Evolutionary conservation across 2,113 vertebrate genomes (phyloP).

Genomic region (Castor canadensis): DNA sequence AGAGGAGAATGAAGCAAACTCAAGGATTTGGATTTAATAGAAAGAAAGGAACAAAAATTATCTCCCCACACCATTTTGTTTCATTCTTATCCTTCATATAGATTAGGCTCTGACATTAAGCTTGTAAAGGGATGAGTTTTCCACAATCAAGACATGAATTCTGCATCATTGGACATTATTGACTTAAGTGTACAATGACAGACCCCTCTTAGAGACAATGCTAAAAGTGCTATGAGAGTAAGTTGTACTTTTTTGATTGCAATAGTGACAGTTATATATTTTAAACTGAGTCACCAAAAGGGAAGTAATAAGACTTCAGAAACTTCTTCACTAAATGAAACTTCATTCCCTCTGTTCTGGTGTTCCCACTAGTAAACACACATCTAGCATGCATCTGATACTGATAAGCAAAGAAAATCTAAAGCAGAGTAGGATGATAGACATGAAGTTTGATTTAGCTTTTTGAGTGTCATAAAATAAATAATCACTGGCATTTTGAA

Average conservation of each 20-base stretch:
- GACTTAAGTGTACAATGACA: background rate
- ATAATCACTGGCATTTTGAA: slow-evolving; percentile 3
- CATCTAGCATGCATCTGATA: background rate
- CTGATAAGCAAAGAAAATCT: slow-evolving; percentile 8
- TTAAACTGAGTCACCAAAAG: slow-evolving; percentile 17
- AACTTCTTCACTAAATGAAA: background rate
- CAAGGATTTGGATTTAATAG: background rate
- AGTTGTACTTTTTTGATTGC: background rate
- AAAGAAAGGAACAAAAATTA: background rate
- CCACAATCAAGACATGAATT: slow-evolving; percentile 52
- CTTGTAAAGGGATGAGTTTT: slow-evolving; percentile 20
- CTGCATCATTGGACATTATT: slow-evolving; percentile 49
- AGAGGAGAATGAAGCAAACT: background rate
- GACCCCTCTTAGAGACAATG: slow-evolving; percentile 15
- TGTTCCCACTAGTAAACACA: background rate
- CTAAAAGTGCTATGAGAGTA: background rate
- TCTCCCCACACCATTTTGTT: background rate
- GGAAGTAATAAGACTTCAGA: background rate
- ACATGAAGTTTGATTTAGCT: slow-evolving; percentile 4
- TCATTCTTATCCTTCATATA: background rate
- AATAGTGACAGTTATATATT: slow-evolving; percentile 24
- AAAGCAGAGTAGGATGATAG: background rate
- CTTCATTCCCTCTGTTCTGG: background rate
- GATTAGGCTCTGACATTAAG: background rate
- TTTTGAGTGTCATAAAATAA: background rate